These are phyloP conservation scores for Heterotis niloticus DNA, from an alignment of 2,113 vertebrate genomes.

Conservation along the genomic window DNA sequence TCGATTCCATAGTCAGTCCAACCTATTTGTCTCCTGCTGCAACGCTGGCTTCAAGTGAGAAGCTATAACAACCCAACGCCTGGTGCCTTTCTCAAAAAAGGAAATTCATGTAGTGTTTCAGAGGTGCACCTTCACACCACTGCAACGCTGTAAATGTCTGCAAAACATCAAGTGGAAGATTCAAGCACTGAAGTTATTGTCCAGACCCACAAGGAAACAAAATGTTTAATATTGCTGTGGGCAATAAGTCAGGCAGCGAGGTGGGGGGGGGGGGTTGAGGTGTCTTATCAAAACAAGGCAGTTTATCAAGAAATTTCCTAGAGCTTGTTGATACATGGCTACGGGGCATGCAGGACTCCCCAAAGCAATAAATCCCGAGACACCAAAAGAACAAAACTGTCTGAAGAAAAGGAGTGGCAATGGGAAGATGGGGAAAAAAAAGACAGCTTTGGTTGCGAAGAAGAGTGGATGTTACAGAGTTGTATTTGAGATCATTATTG, in stretches of 20 bases:
- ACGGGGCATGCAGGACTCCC: background rate
- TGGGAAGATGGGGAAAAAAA: no score
- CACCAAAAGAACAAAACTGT: background rate
- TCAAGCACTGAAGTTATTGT: background rate
- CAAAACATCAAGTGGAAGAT: background rate
- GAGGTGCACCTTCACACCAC: background rate
- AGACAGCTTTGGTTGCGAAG: no score
- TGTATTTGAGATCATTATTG: no score
- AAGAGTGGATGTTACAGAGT: no score
- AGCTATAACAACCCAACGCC: background rate
- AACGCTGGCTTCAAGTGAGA: background rate
- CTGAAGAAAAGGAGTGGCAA: background rate
- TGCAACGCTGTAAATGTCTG: background rate
- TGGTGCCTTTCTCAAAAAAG: background rate
- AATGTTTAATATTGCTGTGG: slow-evolving; percentile 10
- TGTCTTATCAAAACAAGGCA: background rate
- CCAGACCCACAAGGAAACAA: background rate
- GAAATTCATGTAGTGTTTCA: background rate
- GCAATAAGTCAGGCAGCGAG: background rate
- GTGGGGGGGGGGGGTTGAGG: background rate
- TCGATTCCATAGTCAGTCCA: no score
- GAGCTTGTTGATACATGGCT: background rate
- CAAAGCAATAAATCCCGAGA: background rate
- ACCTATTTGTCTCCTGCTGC: no score
- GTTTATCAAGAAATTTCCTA: background rate